These are phyloP conservation scores for Vespertilio murinus DNA, from an alignment of 2,797 vertebrate genomes.

Conservation along the genomic window DNA sequence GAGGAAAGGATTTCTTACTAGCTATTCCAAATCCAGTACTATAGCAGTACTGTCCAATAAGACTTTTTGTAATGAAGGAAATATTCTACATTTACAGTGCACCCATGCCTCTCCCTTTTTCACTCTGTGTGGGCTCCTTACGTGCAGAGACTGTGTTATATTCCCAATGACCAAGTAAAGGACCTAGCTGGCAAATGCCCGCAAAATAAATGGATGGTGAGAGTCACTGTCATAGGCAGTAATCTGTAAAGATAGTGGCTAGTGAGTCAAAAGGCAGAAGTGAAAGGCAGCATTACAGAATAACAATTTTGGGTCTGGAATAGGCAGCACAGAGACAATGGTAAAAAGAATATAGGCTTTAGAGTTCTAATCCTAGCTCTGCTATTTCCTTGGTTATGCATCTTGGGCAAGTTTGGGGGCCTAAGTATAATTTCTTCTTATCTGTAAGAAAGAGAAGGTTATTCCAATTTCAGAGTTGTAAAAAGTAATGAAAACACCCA, in stretches of 20 bases:
- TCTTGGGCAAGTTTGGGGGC: neutral
- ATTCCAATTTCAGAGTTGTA: neutral
- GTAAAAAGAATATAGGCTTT: neutral
- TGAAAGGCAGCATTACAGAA: neutral
- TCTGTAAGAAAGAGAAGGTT: neutral
- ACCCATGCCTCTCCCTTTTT: neutral
- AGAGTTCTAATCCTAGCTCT: neutral
- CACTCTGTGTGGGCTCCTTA: neutral
- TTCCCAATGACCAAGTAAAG: neutral
- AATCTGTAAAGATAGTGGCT: neutral
- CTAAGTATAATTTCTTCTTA: constrained; percentile 11
- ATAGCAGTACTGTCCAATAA: neutral
- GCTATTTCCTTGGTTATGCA: neutral
- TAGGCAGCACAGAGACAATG: neutral
- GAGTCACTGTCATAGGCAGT: neutral
- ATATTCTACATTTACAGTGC: neutral
- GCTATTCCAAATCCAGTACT: neutral
- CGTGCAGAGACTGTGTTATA: neutral
- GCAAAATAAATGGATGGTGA: neutral
- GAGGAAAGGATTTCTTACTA: neutral
- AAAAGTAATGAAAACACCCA: constrained; percentile 16
- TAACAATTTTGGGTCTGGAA: neutral
- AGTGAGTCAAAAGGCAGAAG: neutral
- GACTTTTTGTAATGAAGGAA: neutral
- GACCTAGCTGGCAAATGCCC: neutral